Conservation (phyloP, 2,113 vertebrate species). For the Eulemur macaco region DNA sequence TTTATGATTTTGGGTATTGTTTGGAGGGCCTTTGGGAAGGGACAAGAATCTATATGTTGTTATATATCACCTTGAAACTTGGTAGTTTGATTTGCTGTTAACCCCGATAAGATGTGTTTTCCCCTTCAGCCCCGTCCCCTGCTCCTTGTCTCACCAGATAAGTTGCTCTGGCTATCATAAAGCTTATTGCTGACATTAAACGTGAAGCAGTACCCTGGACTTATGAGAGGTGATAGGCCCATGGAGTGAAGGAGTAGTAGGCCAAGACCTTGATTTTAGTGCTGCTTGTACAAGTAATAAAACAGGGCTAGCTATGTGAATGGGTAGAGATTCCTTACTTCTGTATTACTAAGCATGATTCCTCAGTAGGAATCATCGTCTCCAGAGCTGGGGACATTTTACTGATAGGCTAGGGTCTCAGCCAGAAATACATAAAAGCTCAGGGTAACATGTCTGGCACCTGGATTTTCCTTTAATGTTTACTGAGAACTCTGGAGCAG, state of each 20-base stretch:
- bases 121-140: not conserved
- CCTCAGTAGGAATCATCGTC: not conserved
- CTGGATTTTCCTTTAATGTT: not conserved
- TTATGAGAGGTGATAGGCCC: not conserved
- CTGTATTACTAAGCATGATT: not conserved
- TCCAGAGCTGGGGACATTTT: not conserved
- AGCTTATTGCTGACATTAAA: not conserved
- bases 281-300: not conserved
- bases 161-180: not conserved
- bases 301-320: not conserved
- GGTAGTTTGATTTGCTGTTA: not conserved
- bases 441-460: not conserved
- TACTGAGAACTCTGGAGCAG: constrained; percentile 7
- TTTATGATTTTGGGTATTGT: not conserved
- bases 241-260: not conserved
- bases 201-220: not conserved
- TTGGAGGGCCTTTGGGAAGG: not conserved
- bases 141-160: not conserved
- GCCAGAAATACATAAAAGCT: not conserved
- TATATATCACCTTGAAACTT: not conserved
- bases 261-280: constrained; percentile 2
- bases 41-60: not conserved
- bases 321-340: not conserved
- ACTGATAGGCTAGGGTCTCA: not conserved
- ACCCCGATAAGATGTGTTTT: not conserved